Evolutionary conservation across 2,888 invertebrate genomes (phyloP), one percentile per base, ranked within the genome.

Genomic region (Ernsta delagoae): DNA sequence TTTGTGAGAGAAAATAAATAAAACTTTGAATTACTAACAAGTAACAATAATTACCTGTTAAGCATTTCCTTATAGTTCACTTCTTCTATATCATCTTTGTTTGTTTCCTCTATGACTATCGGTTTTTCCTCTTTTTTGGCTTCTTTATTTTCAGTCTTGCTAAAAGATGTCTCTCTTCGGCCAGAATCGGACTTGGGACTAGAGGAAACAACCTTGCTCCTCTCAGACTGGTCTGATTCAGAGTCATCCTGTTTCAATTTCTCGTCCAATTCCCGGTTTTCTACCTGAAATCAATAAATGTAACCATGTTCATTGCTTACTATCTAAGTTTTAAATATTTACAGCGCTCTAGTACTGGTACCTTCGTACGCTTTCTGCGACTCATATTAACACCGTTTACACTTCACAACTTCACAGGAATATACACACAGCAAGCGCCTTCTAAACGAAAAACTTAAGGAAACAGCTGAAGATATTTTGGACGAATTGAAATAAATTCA

Each of bases 11-110:
- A 24, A 24, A 24, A 24, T 24, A 3, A 24, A 24, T 24, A 24
- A 24, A 24, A 24, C 24, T 24, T 24, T 3, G 24, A 24, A 24
- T 1, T 3, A 24, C 24, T 24, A 24, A 24, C 24, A 24, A 24
- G 24, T 24, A 43, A 43, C 8, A 43, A 9, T 53, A 4, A 56
- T 5, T 76, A 90, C 92, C 92, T 91, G 75, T 91, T 90, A 11
- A 91, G 82, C 90, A 92, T 90, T 77, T 90, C 91, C 72, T 88
- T 90, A 70, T 91, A 92, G 70, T 90, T 89, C 50, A 93, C 85
- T 82, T 96, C 96, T 84, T 96, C 96, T 53, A 95, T 93, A 83
- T 96, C 96, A 66, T 96, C 96, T 73, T 93, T 95, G 78, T 94
- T 95, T 9, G 88, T 87, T 65, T 95, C 95, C 70, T 92, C 91